phyloP scores from a whole-genome alignment of 35 echinoderm and acorn worm species.

The Patiria miniata region DNA sequence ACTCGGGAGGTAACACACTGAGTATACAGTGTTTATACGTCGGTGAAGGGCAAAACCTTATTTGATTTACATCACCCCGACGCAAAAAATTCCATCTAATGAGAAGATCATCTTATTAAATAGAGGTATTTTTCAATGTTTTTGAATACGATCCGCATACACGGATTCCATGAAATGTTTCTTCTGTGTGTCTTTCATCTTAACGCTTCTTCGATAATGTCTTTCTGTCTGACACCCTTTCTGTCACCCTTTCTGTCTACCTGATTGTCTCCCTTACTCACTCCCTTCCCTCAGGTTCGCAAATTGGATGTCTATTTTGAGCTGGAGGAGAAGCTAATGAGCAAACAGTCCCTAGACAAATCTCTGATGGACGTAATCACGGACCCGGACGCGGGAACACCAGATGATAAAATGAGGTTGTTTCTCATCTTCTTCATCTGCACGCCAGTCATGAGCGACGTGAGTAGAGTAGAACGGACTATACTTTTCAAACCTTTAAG shows the following conservation, averaged over 20 bases:
- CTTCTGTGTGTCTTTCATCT: background rate
- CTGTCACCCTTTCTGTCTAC: background rate
- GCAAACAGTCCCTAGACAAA: slow-evolving; percentile 87
- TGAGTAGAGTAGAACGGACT: slow-evolving; percentile 39
- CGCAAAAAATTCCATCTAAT: too few relatives aligned
- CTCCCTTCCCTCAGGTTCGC: slow-evolving; percentile 57
- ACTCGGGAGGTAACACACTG: too few relatives aligned
- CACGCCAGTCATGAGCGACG: slow-evolving; percentile 72
- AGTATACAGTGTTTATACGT: too few relatives aligned
- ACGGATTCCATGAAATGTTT: too few relatives aligned
- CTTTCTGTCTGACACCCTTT: background rate
- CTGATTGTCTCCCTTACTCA: background rate
- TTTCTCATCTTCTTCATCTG: slow-evolving; percentile 95
- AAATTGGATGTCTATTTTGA: slow-evolving; percentile 99
- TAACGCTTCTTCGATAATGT: background rate
- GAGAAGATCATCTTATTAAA: too few relatives aligned
- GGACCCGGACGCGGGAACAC: slow-evolving; percentile 89
- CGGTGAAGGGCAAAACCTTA: too few relatives aligned
- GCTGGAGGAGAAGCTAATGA: slow-evolving; percentile 98
- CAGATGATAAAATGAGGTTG: slow-evolving; percentile 89
- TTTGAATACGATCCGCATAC: too few relatives aligned
- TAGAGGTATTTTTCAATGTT: too few relatives aligned
- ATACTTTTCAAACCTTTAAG: background rate
- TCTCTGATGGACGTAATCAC: slow-evolving; percentile 91
- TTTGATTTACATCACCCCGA: too few relatives aligned